phyloP scores from a whole-genome alignment of 2,888 invertebrate species.

The Listrodromus nycthemerus region DNA sequence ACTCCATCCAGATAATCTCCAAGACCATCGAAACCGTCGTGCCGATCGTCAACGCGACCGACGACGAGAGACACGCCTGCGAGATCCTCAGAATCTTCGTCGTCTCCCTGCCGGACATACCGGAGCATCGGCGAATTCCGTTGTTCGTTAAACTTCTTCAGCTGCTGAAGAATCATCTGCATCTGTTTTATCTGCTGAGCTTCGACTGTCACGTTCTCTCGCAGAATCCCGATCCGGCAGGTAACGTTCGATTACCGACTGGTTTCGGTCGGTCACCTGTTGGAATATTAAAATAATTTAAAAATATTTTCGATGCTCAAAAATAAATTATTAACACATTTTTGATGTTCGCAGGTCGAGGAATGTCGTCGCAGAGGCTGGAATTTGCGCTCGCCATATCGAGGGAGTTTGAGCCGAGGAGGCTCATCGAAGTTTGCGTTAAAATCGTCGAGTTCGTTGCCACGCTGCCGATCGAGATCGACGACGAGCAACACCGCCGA shows the following conservation, averaged over 20 bases:
- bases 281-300: too few relatives aligned
- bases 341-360: constrained; percentile 72
- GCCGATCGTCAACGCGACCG: constrained; percentile 89
- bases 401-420: constrained; percentile 88
- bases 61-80: constrained; percentile 85
- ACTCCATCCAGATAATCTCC: constrained; percentile 96
- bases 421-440: constrained; percentile 88
- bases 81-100: constrained; percentile 95
- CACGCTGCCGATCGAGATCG: constrained; percentile 88
- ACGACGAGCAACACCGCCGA: constrained; percentile 83
- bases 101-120: constrained; percentile 95
- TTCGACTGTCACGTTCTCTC: constrained; percentile 89
- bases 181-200: constrained; percentile 90
- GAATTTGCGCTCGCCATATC: constrained; percentile 90
- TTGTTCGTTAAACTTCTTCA: constrained; percentile 92
- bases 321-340: too few relatives aligned
- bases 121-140: constrained; percentile 94
- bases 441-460: constrained; percentile 89
- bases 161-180: constrained; percentile 89
- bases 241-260: too few relatives aligned
- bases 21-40: constrained; percentile 95
- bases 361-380: constrained; percentile 80
- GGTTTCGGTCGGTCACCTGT: too few relatives aligned
- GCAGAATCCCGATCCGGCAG: constrained; percentile 71
- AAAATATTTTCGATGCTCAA: too few relatives aligned